Percentiles rank a stretch among this genome's conserved stretches.
These are phyloP conservation scores for Lycaena phlaeas DNA, from an alignment of 2,888 invertebrate genomes.

Conservation along the genomic window DNA sequence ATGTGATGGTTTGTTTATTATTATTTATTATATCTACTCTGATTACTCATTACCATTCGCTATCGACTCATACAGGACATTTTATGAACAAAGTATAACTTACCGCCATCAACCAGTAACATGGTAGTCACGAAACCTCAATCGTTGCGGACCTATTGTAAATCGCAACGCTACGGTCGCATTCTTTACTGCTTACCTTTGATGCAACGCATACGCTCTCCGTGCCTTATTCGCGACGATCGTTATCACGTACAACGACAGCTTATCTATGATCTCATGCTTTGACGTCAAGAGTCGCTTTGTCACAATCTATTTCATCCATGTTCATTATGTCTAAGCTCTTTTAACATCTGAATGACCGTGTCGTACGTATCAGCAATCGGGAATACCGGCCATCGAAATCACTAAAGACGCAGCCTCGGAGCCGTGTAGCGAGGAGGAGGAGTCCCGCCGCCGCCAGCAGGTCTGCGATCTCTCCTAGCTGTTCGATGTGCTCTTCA, in stretches of 20 bases:
- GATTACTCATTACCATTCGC: slow-evolving; percentile 2
- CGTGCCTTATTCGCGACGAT: slow-evolving; percentile 1
- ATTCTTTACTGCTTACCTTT: slow-evolving; percentile 10
- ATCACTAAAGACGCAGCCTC: slow-evolving; percentile 84
- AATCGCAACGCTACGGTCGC: neutral
- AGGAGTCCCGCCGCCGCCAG: slow-evolving; percentile 61
- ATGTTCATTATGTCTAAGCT: slow-evolving; percentile 35
- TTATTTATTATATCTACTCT: slow-evolving; percentile 5
- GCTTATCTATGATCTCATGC: slow-evolving; percentile 20
- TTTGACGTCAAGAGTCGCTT: slow-evolving; percentile 20
- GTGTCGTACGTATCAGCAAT: slow-evolving; percentile 65
- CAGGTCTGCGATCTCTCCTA: slow-evolving; percentile 70
- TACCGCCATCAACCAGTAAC: neutral
- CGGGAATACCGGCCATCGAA: slow-evolving; percentile 77
- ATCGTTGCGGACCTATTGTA: neutral
- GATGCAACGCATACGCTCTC: slow-evolving; percentile 4
- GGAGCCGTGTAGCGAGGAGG: slow-evolving; percentile 79
- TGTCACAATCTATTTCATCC: slow-evolving; percentile 24
- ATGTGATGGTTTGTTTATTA: slow-evolving; percentile 5
- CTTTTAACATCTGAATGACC: slow-evolving; percentile 58
- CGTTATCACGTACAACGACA: slow-evolving; percentile 11
- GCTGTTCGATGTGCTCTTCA: slow-evolving; percentile 67
- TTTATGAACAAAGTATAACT: neutral
- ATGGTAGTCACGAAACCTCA: slow-evolving; percentile 1
- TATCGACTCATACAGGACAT: slow-evolving; percentile 9